Percentiles rank a stretch among this genome's conserved stretches.
phyloP scores from a whole-genome alignment of 2,797 vertebrate genomes.

The Garrulus glandarius region DNA sequence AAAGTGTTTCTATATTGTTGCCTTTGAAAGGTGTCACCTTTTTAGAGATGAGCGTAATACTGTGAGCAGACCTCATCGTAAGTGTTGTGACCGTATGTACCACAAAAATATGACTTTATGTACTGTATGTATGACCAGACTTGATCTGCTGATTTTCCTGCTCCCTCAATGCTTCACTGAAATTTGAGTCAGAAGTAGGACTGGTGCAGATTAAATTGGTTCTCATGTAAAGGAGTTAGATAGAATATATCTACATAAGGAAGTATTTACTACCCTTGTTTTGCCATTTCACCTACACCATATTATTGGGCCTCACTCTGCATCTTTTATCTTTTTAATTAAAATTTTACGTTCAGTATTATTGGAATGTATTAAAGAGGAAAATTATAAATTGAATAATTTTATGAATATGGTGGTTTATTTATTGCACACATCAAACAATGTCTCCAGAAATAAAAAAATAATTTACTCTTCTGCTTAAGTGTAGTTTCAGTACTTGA shows the following conservation, averaged over 20 bases:
- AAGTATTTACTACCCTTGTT: not conserved
- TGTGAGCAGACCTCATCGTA: not conserved
- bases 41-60: not conserved
- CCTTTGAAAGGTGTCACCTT: not conserved
- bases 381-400: conserved; percentile 20
- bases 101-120: not conserved
- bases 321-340: not conserved
- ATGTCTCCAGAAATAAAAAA: conserved; percentile 46
- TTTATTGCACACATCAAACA: conserved; percentile 35
- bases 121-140: conserved; percentile 1
- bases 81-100: conserved; percentile 12
- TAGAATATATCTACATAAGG: not conserved
- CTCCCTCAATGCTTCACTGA: not conserved
- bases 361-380: conserved; percentile 41
- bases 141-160: not conserved
- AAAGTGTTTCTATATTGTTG: not conserved
- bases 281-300: not conserved
- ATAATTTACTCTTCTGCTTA: conserved; percentile 22
- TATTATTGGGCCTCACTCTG: not conserved
- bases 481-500: conserved; percentile 46
- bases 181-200: not conserved
- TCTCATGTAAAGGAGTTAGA: not conserved
- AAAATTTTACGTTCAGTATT: conserved; percentile 1
- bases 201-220: not conserved
- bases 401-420: conserved; percentile 40